Percentiles rank a stretch among this genome's conserved stretches.
phyloP scores from a whole-genome alignment of 2,113 vertebrate genomes.

The Halichoerus grypus region DNA sequence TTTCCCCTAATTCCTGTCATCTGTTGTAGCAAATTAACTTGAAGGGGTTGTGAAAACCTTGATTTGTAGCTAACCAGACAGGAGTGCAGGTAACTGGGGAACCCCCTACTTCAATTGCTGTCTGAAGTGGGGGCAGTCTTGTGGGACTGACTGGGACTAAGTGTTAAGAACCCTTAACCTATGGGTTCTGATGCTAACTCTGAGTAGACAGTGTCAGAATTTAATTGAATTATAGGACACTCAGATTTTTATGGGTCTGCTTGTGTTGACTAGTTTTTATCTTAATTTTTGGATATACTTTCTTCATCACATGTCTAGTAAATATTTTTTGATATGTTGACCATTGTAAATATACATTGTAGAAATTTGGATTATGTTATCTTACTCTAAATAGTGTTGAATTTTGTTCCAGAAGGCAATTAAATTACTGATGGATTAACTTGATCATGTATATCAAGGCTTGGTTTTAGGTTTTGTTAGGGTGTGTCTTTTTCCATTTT shows the following conservation, averaged over 20 bases:
- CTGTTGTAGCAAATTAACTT: background rate
- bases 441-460: background rate
- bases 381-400: background rate
- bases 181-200: background rate
- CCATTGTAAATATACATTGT: background rate
- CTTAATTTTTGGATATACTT: slow-evolving; percentile 28
- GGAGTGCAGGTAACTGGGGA: accelerated
- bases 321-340: background rate
- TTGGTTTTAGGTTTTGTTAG: background rate
- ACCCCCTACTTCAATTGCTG: background rate
- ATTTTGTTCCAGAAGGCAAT: background rate
- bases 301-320: background rate
- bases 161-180: background rate
- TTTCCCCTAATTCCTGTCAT: background rate
- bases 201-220: background rate
- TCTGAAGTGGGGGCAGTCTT: background rate
- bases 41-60: background rate
- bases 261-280: background rate
- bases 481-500: background rate
- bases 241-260: background rate
- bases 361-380: background rate
- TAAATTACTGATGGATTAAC: background rate
- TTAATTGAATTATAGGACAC: background rate
- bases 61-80: background rate
- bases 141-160: background rate